Conservation (phyloP, 2,888 invertebrate species). For the Steinernema hermaphroditum region DNA sequence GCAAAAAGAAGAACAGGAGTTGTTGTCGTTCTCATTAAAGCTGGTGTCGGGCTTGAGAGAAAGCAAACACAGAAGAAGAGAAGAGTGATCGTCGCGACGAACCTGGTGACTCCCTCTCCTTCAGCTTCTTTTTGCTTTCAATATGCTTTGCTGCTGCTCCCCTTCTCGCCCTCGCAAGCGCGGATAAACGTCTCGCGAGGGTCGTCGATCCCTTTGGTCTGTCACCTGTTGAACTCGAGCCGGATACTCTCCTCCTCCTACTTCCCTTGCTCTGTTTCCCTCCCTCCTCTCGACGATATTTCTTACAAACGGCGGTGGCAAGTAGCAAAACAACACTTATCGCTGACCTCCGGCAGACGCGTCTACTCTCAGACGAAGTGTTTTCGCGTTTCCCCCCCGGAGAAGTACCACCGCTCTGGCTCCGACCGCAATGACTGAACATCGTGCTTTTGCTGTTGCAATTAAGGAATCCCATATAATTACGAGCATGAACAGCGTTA, state of each 20-base stretch:
- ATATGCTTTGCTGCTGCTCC: too few relatives aligned
- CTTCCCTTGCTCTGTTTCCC: too few relatives aligned
- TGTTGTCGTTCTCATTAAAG: slow-evolving; percentile 25
- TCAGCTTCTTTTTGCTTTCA: neutral
- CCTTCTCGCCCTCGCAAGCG: neutral
- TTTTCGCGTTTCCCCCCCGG: neutral
- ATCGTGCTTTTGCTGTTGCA: neutral
- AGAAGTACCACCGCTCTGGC: neutral
- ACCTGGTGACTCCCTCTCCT: neutral
- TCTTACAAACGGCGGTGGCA: slow-evolving; percentile 3
- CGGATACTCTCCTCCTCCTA: neutral
- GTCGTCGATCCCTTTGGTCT: neutral
- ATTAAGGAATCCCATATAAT: neutral
- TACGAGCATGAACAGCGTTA: neutral
- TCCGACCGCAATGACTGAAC: neutral
- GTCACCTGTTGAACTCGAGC: slow-evolving; percentile 21
- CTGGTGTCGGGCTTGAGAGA: slow-evolving; percentile 24
- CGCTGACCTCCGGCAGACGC: neutral
- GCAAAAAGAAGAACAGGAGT: slow-evolving; percentile 2
- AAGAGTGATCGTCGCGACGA: slow-evolving; percentile 11
- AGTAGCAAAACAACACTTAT: slow-evolving; percentile 13
- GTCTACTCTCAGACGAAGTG: neutral
- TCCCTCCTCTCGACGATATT: neutral
- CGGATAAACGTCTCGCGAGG: neutral
- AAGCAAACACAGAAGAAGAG: slow-evolving; percentile 20